Evolutionary conservation across 1,140 invertebrate genomes (phyloP), one percentile per base, ranked within the genome.

Genomic region (Whitmania pigra): DNA sequence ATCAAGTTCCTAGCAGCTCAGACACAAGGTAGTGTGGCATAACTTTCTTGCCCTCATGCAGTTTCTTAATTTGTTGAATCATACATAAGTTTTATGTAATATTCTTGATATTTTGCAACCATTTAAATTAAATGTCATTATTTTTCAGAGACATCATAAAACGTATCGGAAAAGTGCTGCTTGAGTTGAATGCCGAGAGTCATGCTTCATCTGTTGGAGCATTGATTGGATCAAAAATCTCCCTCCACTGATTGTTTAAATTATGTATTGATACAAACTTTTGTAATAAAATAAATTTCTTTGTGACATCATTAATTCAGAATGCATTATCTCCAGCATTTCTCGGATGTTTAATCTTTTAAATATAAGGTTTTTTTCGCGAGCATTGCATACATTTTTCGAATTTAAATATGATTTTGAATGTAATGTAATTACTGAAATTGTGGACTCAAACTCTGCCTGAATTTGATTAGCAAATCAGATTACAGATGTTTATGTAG

Each of bases 161-260:
- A 72, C 78, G 79, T 57, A 78, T 82, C 20, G 77, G 76, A 53
- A 80, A 80, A 70, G 72, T 82, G 49, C 75, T 83, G 40, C 73
- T 82, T 18, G 79, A 76, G 57, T 78, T 83, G 55, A 78, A 81
- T 74, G 80, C 81, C 49, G 72, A 80, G 69, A 78, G 81, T 72
- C 79, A 82, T 73, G 80, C 81, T 11, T 74, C 77, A 17, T 63
- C 53, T 40, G 55, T 83, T 15, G 77, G 79, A 13, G 78, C 79
- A 60, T 63, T 78, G 71, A 80, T 79, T 75, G 78, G 78, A 68
- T 74, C 81, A 53, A 77, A 76, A 53, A 72, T 75, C 53, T 60
- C 71, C n/a, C 31, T 72, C 57, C 22, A 63, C 29, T 63, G 29
- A 63, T 63, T 63, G 22, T 25, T 63, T 63, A 17, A 17, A 49